Conservation (phyloP, 2,888 invertebrate species). For the Coenonympha arcania region DNA sequence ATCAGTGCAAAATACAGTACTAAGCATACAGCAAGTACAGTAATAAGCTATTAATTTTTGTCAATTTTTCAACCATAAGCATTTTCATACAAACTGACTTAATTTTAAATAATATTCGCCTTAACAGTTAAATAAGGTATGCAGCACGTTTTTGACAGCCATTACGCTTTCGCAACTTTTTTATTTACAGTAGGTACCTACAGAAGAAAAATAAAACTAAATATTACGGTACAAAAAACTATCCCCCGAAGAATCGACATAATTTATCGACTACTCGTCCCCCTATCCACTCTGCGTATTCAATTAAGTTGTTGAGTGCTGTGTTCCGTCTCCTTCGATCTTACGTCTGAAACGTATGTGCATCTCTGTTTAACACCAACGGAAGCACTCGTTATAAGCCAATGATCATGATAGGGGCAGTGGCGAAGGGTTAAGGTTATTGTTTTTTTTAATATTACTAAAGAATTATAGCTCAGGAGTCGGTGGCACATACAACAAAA, state of each 20-base stretch:
- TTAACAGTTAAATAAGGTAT: too few species aligned
- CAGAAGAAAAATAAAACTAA: background rate
- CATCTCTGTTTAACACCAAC: conserved; percentile 45
- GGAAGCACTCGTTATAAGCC: conserved; percentile 59
- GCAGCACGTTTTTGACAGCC: background rate
- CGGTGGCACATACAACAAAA: too few species aligned
- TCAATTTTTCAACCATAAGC: too few species aligned
- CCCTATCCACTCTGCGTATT: conserved; percentile 48
- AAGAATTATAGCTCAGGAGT: conserved; percentile 11
- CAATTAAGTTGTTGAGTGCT: conserved; percentile 65
- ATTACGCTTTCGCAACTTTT: background rate
- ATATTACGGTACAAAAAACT: conserved; percentile 5
- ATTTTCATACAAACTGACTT: too few species aligned
- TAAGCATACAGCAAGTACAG: too few species aligned
- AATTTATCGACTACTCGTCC: conserved; percentile 33
- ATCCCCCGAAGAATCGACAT: conserved; percentile 28
- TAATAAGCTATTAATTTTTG: too few species aligned
- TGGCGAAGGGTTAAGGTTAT: conserved; percentile 32
- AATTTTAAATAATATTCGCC: too few species aligned
- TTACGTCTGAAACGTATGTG: conserved; percentile 12
- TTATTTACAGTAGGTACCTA: background rate
- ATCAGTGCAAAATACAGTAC: too few species aligned
- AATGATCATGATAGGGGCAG: conserved; percentile 57
- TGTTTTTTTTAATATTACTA: conserved; percentile 25
- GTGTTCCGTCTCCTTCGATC: conserved; percentile 34